Evolutionary conservation across 2,797 vertebrate species (phyloP).

Genomic region (Sebastes minor): DNA sequence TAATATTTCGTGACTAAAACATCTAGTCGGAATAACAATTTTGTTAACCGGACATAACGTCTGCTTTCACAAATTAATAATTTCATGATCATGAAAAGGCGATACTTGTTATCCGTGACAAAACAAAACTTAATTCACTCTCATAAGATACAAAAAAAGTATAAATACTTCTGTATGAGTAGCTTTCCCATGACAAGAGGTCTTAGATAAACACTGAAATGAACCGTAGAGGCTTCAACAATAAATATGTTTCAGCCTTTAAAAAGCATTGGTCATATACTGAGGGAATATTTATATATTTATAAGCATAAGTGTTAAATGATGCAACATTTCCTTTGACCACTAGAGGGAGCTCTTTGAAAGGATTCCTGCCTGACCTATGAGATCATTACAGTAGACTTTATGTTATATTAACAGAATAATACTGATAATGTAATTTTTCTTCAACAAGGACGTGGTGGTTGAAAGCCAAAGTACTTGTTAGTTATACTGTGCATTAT

Average conservation of each 20-base stretch:
- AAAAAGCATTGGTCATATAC: neutral
- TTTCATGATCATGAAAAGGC: neutral
- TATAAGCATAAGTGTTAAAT: neutral
- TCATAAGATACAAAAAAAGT: neutral
- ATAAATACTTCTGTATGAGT: neutral
- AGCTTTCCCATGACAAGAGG: neutral
- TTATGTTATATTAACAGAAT: neutral
- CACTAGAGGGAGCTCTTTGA: constrained; percentile 54
- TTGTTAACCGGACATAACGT: neutral
- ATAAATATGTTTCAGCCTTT: neutral
- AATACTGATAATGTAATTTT: rapidly evolving
- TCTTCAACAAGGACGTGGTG: neutral
- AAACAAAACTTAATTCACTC: neutral
- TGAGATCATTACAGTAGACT: rapidly evolving
- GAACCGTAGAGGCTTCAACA: neutral
- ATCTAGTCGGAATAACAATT: neutral
- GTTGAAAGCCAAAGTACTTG: neutral
- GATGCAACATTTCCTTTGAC: neutral
- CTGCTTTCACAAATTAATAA: neutral
- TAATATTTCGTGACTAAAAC: neutral
- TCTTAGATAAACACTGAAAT: neutral
- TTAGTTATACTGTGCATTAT: rapidly evolving
- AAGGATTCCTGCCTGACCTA: neutral
- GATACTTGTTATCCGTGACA: neutral
- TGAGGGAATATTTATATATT: neutral